Conservation (phyloP, 2,888 invertebrate genomes). For the Amphipyra tragopoginis region DNA sequence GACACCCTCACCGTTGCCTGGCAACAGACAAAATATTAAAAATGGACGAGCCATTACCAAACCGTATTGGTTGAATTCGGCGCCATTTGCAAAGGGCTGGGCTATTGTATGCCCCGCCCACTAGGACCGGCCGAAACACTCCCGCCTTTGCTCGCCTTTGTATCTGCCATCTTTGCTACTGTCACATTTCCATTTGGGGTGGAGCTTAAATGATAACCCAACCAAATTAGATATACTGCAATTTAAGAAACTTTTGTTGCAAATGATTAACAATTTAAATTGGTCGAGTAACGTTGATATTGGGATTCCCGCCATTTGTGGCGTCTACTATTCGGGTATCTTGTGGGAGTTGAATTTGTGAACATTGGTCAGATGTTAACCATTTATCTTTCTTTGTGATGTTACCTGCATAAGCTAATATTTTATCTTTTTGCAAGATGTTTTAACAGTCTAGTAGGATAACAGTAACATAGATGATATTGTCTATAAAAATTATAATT, state of each 20-base stretch:
- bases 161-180: conserved; percentile 79
- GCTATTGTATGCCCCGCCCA: conserved; percentile 77
- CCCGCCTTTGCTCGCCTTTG: conserved; percentile 76
- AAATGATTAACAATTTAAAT: conserved; percentile 32
- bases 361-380: conserved; percentile 2
- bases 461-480: no score
- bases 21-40: conserved; percentile 65
- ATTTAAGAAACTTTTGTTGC: conserved; percentile 17
- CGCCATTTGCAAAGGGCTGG: conserved; percentile 88
- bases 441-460: not conserved
- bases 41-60: conserved; percentile 69
- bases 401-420: not conserved
- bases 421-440: no score
- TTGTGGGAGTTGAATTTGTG: conserved; percentile 26
- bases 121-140: conserved; percentile 68
- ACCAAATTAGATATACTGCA: conserved; percentile 56
- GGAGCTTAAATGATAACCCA: conserved; percentile 69
- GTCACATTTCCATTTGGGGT: conserved; percentile 71
- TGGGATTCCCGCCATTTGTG: conserved; percentile 21
- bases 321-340: conserved; percentile 32
- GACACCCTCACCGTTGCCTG: conserved; percentile 53
- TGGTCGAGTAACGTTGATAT: conserved; percentile 28
- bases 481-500: no score
- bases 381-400: not conserved
- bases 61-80: conserved; percentile 82